Evolutionary conservation across 1,140 invertebrate species (phyloP).

Genomic region (Ceratina japonica): DNA sequence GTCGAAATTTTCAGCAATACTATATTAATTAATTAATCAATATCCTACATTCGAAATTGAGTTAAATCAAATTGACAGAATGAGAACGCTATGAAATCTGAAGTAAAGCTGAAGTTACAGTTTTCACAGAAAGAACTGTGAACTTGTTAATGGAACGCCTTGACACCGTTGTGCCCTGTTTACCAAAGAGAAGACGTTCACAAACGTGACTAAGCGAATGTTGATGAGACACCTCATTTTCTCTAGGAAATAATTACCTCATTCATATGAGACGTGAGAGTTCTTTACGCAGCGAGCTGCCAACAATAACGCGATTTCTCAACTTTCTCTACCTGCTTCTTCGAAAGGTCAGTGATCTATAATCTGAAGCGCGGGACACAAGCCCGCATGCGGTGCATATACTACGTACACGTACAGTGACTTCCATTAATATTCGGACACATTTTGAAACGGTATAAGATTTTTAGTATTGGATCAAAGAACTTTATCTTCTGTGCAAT

Average conservation of each 20-base stretch:
- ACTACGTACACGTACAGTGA: too few relatives aligned
- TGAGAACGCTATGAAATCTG: too few relatives aligned
- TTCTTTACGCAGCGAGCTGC: slow-evolving; percentile 9
- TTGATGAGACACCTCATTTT: too few relatives aligned
- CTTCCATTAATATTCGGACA: too few relatives aligned
- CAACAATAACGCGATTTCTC: slow-evolving; percentile 48
- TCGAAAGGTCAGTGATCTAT: slow-evolving; percentile 23
- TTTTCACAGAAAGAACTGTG: not conserved
- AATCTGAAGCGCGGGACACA: not conserved
- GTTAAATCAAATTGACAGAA: too few relatives aligned
- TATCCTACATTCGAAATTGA: too few relatives aligned
- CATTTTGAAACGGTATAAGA: too few relatives aligned
- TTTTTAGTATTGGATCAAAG: too few relatives aligned
- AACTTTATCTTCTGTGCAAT: too few relatives aligned
- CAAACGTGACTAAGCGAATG: too few relatives aligned
- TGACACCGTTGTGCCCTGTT: not conserved
- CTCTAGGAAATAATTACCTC: not conserved
- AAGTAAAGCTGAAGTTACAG: not conserved
- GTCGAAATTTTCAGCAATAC: too few relatives aligned
- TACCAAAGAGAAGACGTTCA: not conserved
- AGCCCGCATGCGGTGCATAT: not conserved
- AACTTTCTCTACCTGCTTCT: slow-evolving; percentile 28
- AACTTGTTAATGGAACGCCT: slow-evolving; percentile 14
- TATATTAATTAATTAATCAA: too few relatives aligned
- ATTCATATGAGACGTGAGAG: slow-evolving; percentile 15